A percentile compares a stretch with the other conserved stretches of the same genome.
These are phyloP conservation scores for Heliconius hewitsoni DNA, from an alignment of 1,140 invertebrate species.

Conservation along the genomic window DNA sequence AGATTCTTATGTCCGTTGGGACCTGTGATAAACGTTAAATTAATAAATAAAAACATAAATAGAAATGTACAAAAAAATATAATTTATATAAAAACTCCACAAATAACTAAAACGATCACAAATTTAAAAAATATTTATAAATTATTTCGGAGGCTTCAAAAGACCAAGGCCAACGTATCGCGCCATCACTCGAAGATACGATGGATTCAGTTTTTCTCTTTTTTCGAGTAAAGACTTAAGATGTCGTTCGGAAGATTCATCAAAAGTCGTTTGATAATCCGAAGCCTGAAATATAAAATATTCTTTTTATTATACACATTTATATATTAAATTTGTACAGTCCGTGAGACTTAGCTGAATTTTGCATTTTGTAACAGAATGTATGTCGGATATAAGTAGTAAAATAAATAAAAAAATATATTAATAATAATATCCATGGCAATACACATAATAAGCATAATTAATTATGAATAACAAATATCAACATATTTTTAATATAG, in stretches of 20 bases:
- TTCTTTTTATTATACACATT: too few relatives aligned
- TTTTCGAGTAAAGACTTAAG: conserved; percentile 64
- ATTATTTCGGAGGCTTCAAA: conserved; percentile 53
- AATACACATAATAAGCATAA: too few relatives aligned
- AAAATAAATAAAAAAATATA: too few relatives aligned
- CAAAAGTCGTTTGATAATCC: conserved; percentile 67
- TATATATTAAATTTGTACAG: too few relatives aligned
- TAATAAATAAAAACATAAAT: neutral
- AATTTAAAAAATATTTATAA: conserved; percentile 8
- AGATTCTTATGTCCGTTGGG: too few relatives aligned
- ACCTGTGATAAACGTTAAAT: too few relatives aligned
- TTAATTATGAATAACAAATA: too few relatives aligned
- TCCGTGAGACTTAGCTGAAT: too few relatives aligned
- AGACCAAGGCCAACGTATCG: conserved; percentile 68
- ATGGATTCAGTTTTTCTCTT: conserved; percentile 68
- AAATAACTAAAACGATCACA: neutral
- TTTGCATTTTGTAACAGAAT: too few relatives aligned
- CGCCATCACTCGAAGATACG: conserved; percentile 71
- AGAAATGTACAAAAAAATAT: conserved; percentile 4
- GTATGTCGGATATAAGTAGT: too few relatives aligned
- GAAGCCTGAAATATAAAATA: conserved; percentile 55
- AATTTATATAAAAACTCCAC: conserved; percentile 9
- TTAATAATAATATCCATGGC: too few relatives aligned
- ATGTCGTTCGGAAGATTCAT: conserved; percentile 60
- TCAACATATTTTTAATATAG: too few relatives aligned